phyloP scores from a whole-genome alignment of 2,888 invertebrate species.

The Glaucopsyche alexis region DNA sequence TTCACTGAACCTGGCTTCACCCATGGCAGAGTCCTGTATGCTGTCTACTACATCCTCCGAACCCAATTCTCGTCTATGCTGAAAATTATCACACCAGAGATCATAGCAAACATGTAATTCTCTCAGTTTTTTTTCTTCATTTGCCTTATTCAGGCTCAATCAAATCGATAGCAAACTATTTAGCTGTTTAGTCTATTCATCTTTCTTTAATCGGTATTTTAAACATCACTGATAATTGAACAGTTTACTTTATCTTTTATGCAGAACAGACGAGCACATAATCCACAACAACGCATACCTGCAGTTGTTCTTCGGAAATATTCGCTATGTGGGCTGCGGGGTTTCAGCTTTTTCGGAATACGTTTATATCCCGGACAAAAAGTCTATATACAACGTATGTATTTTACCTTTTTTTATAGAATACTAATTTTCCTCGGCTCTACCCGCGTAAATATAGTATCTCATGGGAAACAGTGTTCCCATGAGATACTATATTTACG shows the following conservation, averaged over 20 bases:
- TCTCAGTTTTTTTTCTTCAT: slow-evolving; percentile 6
- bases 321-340: background rate
- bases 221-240: no score
- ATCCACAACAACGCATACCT: slow-evolving; percentile 5
- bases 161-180: no score
- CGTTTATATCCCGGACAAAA: slow-evolving; percentile 1
- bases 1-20: background rate
- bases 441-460: no score
- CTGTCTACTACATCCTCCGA: background rate
- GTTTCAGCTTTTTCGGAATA: background rate
- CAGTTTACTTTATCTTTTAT: background rate
- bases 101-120: slow-evolving; percentile 16
- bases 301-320: background rate
- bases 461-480: no score
- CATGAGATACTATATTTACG: no score
- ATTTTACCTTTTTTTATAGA: background rate
- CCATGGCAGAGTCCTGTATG: background rate
- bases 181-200: no score
- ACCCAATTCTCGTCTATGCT: slow-evolving; percentile 10
- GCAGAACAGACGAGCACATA: background rate
- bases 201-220: no score
- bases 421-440: no score
- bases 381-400: slow-evolving; percentile 6
- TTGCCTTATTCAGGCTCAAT: background rate
- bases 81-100: slow-evolving; percentile 5